Evolutionary conservation across 2,113 vertebrate species (phyloP).

Genomic region (Oxyruncus cristatus): DNA sequence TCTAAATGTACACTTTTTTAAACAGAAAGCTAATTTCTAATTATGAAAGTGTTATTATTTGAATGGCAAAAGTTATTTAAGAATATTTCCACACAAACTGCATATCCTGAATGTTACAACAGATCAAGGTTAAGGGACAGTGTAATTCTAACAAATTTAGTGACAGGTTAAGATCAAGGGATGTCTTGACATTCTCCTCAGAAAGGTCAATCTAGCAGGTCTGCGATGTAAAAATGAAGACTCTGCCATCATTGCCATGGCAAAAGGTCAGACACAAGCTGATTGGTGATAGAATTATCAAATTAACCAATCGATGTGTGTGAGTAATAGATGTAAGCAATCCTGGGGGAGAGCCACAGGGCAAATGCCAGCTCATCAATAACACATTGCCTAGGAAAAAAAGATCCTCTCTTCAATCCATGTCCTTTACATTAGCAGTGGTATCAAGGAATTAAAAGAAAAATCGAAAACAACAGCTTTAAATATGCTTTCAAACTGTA

Average conservation of each 20-base stretch:
- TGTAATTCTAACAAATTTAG: slow-evolving; percentile 86
- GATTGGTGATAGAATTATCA: slow-evolving; percentile 99
- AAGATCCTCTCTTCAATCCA: slow-evolving; percentile 76
- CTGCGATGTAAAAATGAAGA: slow-evolving; percentile 89
- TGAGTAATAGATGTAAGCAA: slow-evolving; percentile 84
- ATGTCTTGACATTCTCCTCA: slow-evolving; percentile 92
- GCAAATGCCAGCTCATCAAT: slow-evolving; percentile 93
- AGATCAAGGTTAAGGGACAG: slow-evolving; percentile 86
- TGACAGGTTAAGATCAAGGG: slow-evolving; percentile 92
- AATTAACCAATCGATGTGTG: slow-evolving; percentile 96
- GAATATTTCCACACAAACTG: slow-evolving; percentile 45
- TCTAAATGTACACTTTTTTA: not conserved
- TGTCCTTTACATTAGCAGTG: slow-evolving; percentile 72
- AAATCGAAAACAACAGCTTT: slow-evolving; percentile 59
- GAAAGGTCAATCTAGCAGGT: slow-evolving; percentile 92
- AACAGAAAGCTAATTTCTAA: not conserved
- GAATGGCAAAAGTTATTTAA: not conserved
- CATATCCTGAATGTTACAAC: slow-evolving; percentile 45
- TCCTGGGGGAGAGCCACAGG: slow-evolving; percentile 82
- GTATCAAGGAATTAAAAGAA: slow-evolving; percentile 67
- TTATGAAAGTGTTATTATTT: not conserved
- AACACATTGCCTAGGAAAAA: slow-evolving; percentile 78
- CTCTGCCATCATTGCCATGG: slow-evolving; percentile 92
- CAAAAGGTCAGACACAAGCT: slow-evolving; percentile 98
- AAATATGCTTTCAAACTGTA: slow-evolving; percentile 49